Base-by-base conservation (phyloP, 2,888 invertebrate species). In the Glomeris marginata region DNA sequence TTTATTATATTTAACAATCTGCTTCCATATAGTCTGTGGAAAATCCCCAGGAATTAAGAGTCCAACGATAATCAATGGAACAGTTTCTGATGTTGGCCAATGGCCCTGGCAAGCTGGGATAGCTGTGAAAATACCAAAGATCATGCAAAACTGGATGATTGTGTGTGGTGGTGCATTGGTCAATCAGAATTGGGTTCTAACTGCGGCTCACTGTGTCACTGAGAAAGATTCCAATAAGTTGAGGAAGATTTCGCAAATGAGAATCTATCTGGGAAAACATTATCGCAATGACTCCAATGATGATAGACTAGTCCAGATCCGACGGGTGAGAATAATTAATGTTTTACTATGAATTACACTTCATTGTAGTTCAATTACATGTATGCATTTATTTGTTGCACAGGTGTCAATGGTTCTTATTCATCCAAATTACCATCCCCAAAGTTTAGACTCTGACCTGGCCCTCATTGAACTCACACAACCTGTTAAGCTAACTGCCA, bases 91-190 rank as follows among this genome's bases (percentile, higher is more conserved):
- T 8, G 42, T 56, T 16, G 57, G 58, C 3, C 53, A 55, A 34
- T 58, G 58, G 58, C 58, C 58, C 2, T 58, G 58, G 58, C 58
- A 58, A 21, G 54, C 45, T 1, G 58, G 51, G 6, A 49, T 57
- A 1, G 49, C 54, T 1, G 40, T 53, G 2, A 43, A 38, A 22
- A 15, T 53, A 1, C 45, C 48, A 4, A 54, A 55, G 10, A 46
- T 41, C 20, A 34, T n/a, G n/a, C n/a, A 38, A 4, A 47, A 34
- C 3, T 58, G 54, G 54, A 51, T 49, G 35, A 16, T 56, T 6
- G 28, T 48, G 1, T 58, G 58, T 34, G 58, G 58, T 1, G 58
- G 55, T 4, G 49, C 52, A 4, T 40, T 58, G 6, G 40, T 58
- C 5, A 53, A 44, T 37, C 57, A 58, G 35, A 22, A 21, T 2